Conservation (phyloP, 2,888 invertebrate species). For the Eilema griseolum region DNA sequence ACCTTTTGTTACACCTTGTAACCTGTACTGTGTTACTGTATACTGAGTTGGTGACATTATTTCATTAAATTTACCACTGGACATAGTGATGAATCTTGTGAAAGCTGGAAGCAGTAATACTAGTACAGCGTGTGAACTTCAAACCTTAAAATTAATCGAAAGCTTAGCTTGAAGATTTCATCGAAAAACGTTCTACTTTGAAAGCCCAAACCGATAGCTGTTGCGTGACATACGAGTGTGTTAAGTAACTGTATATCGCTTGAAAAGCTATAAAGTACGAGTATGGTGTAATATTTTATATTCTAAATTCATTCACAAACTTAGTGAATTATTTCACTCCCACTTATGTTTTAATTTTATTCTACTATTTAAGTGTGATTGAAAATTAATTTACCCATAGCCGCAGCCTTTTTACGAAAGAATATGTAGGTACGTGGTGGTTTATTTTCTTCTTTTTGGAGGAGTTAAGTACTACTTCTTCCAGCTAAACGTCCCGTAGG, state of each 20-base stretch:
- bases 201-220: background rate
- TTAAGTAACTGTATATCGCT: conserved; percentile 1
- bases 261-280: too few species aligned
- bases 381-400: too few species aligned
- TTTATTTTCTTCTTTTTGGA: too few species aligned
- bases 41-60: background rate
- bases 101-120: conserved; percentile 9
- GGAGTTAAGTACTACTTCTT: too few species aligned
- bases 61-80: background rate
- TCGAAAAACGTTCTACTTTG: background rate
- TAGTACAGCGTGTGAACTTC: conserved; percentile 9
- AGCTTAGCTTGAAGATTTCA: conserved; percentile 16
- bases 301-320: too few species aligned
- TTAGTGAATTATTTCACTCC: too few species aligned
- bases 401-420: too few species aligned
- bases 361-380: too few species aligned
- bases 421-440: too few species aligned
- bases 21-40: background rate
- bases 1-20: background rate
- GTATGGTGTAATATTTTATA: background rate
- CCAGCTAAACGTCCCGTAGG: too few species aligned
- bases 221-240: background rate
- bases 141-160: conserved; percentile 28
- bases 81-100: background rate
- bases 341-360: too few species aligned